Conservation (phyloP, 2,797 vertebrate species). For the Lacerta agilis region DNA sequence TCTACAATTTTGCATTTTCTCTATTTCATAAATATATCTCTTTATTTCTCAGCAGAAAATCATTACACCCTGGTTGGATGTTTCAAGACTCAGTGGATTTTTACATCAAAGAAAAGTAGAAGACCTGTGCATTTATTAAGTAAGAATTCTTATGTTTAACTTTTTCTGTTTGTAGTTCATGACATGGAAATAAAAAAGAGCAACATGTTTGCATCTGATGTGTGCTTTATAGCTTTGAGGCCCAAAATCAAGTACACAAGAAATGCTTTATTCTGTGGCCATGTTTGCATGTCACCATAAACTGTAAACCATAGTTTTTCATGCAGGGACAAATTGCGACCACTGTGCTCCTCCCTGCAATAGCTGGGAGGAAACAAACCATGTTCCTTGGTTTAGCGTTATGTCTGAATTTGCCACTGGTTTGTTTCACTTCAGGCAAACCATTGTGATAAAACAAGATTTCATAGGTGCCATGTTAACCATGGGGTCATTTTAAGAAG, state of each 20-base stretch:
- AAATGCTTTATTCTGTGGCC: not conserved
- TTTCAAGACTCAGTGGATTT: slow-evolving; percentile 56
- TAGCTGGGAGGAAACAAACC: too few species aligned
- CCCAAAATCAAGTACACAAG: accelerated
- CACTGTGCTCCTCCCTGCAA: not conserved
- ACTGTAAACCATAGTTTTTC: not conserved
- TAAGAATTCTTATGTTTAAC: slow-evolving; percentile 45
- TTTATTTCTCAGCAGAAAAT: slow-evolving; percentile 56
- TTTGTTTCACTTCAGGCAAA: not conserved
- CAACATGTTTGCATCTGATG: too few species aligned
- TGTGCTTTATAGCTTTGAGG: not conserved
- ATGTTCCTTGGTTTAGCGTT: not conserved
- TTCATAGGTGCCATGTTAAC: not conserved
- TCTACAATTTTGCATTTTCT: slow-evolving; percentile 53
- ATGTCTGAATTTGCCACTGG: not conserved
- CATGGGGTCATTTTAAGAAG: not conserved
- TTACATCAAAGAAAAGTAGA: slow-evolving; percentile 52
- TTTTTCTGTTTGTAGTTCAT: not conserved
- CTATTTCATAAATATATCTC: slow-evolving; percentile 63
- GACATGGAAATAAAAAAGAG: too few species aligned
- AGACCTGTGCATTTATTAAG: slow-evolving; percentile 47
- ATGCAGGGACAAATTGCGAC: not conserved
- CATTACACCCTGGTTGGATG: slow-evolving; percentile 56
- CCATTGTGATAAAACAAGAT: not conserved
- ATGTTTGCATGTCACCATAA: not conserved